Conservation (phyloP, 2,888 invertebrate species). For the Sarcophaga rosellei region DNA sequence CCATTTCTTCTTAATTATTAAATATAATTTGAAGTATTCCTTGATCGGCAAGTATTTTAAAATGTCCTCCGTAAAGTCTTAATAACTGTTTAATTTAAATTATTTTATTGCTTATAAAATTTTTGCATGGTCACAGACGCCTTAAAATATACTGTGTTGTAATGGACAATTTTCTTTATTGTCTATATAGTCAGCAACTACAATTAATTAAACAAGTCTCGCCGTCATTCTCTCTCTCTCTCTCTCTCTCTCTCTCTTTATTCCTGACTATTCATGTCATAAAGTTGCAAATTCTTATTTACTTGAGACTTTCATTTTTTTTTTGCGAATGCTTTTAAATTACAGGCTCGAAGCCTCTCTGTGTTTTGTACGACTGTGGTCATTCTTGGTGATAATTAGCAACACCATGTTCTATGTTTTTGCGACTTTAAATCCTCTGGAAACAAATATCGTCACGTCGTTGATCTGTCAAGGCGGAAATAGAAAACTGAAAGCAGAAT, state of each 20-base stretch:
- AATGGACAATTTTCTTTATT: neutral
- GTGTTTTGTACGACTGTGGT: neutral
- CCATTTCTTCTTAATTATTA: conserved; percentile 21
- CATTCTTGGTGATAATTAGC: conserved; percentile 36
- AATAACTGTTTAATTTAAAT: neutral
- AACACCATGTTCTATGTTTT: neutral
- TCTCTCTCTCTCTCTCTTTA: too few relatives aligned
- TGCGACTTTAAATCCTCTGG: conserved; percentile 24
- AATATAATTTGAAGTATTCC: neutral
- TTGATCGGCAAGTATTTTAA: conserved; percentile 37
- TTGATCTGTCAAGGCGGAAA: too few relatives aligned
- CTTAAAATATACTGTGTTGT: neutral
- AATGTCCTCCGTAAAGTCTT: neutral
- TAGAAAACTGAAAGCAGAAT: too few relatives aligned
- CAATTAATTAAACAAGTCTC: too few relatives aligned
- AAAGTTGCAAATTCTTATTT: conserved; percentile 30
- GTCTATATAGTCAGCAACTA: too few relatives aligned
- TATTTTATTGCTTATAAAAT: conserved; percentile 5
- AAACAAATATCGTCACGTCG: conserved; percentile 32
- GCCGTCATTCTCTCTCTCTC: too few relatives aligned
- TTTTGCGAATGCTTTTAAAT: too few relatives aligned
- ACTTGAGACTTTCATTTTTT: neutral
- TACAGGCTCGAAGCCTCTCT: neutral
- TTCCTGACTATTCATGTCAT: neutral
- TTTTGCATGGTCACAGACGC: neutral